phyloP scores from a whole-genome alignment of 2,888 invertebrate species.

The Coenonympha glycerion region DNA sequence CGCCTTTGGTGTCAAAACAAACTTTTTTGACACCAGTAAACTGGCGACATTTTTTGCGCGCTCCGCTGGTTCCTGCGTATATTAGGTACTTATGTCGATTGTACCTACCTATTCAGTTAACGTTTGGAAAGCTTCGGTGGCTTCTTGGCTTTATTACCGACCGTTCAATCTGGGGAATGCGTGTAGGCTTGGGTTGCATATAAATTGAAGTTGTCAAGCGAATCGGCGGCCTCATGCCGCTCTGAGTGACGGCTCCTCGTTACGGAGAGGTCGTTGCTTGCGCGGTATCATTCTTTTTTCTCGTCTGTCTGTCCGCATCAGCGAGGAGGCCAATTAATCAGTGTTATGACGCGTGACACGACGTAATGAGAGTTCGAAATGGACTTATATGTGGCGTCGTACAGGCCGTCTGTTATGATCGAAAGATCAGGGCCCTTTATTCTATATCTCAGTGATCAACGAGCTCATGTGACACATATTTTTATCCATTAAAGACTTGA shows the following conservation, averaged over 20 bases:
- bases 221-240: constrained; percentile 31
- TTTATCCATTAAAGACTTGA: too few species aligned
- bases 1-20: too few species aligned
- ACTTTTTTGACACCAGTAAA: too few species aligned
- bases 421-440: too few species aligned
- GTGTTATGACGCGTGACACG: constrained; percentile 65
- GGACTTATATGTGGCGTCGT: constrained; percentile 12
- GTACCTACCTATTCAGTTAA: not conserved
- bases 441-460: too few species aligned
- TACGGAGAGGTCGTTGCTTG: constrained; percentile 65
- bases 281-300: constrained; percentile 42
- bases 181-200: constrained; percentile 49
- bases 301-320: constrained; percentile 44
- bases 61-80: too few species aligned
- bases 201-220: constrained; percentile 63
- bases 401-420: constrained; percentile 14
- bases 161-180: constrained; percentile 40
- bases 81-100: too few species aligned
- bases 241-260: constrained; percentile 65
- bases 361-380: constrained; percentile 49
- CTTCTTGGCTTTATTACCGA: constrained; percentile 42
- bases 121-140: not conserved
- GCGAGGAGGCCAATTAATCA: constrained; percentile 65
- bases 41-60: too few species aligned
- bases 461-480: too few species aligned